Evolutionary conservation across 1,140 invertebrate genomes (phyloP).

Genomic region (Penaeus japonicus): DNA sequence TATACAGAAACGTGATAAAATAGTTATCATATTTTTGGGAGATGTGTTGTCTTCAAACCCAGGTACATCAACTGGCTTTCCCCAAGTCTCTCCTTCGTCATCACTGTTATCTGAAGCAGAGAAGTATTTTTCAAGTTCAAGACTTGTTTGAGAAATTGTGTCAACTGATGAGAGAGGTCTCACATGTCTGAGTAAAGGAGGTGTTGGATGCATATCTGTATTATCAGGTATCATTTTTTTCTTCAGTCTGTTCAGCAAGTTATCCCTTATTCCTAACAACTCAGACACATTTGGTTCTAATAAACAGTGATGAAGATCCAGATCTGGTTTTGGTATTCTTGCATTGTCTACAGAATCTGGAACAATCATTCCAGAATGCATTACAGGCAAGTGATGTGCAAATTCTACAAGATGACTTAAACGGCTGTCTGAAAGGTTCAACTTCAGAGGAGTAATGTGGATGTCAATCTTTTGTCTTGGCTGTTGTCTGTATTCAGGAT

Average conservation of each 20-base stretch:
- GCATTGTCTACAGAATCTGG: constrained; percentile 41
- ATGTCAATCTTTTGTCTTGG: constrained; percentile 83
- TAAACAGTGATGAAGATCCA: constrained; percentile 42
- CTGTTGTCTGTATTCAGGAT: constrained; percentile 77
- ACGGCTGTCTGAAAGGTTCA: constrained; percentile 81
- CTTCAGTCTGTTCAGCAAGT: constrained; percentile 23
- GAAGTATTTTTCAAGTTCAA: constrained; percentile 63
- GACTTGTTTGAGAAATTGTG: constrained; percentile 58
- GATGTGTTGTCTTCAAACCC: constrained; percentile 87
- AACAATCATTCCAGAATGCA: constrained; percentile 58
- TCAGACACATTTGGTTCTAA: constrained; percentile 60
- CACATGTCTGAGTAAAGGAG: constrained; percentile 53
- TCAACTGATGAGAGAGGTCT: constrained; percentile 50
- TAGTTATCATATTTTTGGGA: constrained; percentile 76
- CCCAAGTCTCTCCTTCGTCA: constrained; percentile 78
- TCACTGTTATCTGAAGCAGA: constrained; percentile 77
- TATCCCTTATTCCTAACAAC: constrained; percentile 60
- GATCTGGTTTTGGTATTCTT: neutral
- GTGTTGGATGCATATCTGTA: constrained; percentile 16
- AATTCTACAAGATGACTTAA: constrained; percentile 75
- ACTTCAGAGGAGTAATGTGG: constrained; percentile 75
- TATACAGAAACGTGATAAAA: constrained; percentile 76
- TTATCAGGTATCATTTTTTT: constrained; percentile 22
- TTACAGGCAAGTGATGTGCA: constrained; percentile 73
- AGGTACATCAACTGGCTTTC: constrained; percentile 77